Base-by-base conservation (phyloP, 2,113 vertebrate species). In the Paradisaea rubra region DNA sequence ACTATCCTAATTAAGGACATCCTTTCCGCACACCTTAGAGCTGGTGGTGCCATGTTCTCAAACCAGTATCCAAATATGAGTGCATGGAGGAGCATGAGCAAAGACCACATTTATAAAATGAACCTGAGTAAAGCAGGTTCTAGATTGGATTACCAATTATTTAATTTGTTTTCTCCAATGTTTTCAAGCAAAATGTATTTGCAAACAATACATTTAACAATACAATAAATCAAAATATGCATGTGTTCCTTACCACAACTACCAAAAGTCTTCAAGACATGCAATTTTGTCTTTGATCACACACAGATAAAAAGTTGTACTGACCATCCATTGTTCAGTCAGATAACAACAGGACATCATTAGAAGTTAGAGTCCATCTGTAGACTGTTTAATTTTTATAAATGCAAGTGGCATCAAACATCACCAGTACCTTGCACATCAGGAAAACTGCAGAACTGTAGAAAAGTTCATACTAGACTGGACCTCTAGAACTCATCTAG, bases 11-110 rank as follows among this genome's bases (percentile, higher is more conserved):
- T 28, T 44, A 47, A 86, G 25, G 28, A 9, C 27, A 33, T 18
- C 2, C 2, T 69, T 92, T 61, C 30, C 2, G 4, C 10, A 35
- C 7, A 57, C 10, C 19, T 64, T 50, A 14, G 30, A 71, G 22
- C 2, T 27, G 11, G 13, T n/a, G 12, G 4, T 59, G 33, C 24
- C 60, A 27, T 14, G 16, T 81, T 71, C 65, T 71, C n/a, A 84
- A 78, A 84, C 19, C 9, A 20, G 16, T 2, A 7, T 35, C 41
- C 10, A 7, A 65, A 77, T 13, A 66, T 1, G 5, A 52, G 33
- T 1, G 0, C 12, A 9, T 11, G 33, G 14, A 86, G n/a, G 2
- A 39, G 2, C 28, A 31, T 2, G 9, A 88, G 15, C 7, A 88
- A 81, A 83, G 27, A 11, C 19, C 47, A 24, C 8, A 15, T 59